These are phyloP conservation scores for Uloborus diversus DNA, from an alignment of 1,140 invertebrate species.

Conservation along the genomic window DNA sequence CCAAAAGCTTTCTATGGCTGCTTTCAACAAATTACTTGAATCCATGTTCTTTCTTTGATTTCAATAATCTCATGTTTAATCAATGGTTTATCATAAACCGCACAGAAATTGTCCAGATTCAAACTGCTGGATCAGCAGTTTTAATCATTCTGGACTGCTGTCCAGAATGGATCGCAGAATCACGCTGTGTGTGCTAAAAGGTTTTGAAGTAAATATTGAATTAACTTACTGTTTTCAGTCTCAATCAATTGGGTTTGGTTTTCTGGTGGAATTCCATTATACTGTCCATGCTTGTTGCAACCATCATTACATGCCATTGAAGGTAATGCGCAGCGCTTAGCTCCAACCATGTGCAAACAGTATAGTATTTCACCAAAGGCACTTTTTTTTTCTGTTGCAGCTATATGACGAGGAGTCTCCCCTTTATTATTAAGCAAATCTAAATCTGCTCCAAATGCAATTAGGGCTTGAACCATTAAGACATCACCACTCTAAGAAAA, in stretches of 20 bases:
- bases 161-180: neutral
- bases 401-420: constrained; percentile 79
- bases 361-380: constrained; percentile 75
- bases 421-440: constrained; percentile 77
- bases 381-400: constrained; percentile 65
- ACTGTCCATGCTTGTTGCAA: constrained; percentile 65
- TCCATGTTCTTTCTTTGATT: too few species aligned
- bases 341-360: constrained; percentile 83
- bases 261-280: constrained; percentile 65
- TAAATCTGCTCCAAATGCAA: constrained; percentile 90
- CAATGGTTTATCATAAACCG: too few species aligned
- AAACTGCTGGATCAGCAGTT: too few species aligned
- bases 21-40: too few species aligned
- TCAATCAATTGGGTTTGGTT: neutral
- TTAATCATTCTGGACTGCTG: neutral
- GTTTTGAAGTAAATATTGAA: neutral
- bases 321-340: constrained; percentile 73
- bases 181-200: neutral
- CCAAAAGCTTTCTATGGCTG: too few species aligned
- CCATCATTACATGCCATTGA: constrained; percentile 70
- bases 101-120: too few species aligned
- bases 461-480: constrained; percentile 71
- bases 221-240: neutral
- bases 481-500: constrained; percentile 44
- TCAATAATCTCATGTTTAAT: too few species aligned